A percentile compares a stretch with the other conserved stretches of the same genome.
These are phyloP conservation scores for Amphipyra tragopoginis DNA, from an alignment of 2,888 invertebrate genomes.

Conservation along the genomic window DNA sequence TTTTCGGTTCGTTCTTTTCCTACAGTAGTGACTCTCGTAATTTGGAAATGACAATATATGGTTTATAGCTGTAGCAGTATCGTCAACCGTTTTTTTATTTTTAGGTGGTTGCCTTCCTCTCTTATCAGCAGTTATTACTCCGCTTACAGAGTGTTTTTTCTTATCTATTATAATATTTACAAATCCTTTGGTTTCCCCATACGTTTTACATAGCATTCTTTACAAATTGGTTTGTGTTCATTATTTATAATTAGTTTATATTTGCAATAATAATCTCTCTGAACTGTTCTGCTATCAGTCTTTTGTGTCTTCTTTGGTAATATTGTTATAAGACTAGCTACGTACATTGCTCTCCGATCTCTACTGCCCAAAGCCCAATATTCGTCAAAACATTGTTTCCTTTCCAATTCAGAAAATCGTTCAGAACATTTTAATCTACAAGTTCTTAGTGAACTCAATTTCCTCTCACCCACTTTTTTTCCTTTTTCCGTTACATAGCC, in stretches of 20 bases:
- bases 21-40: too few relatives aligned
- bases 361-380: constrained; percentile 35
- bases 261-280: constrained; percentile 30
- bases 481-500: constrained; percentile 31
- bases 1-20: too few relatives aligned
- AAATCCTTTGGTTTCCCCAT: too few relatives aligned
- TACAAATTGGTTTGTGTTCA: too few relatives aligned
- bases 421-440: constrained; percentile 28
- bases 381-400: constrained; percentile 31
- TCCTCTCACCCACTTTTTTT: constrained; percentile 19
- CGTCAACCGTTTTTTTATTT: too few relatives aligned
- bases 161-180: too few relatives aligned
- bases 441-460: constrained; percentile 14
- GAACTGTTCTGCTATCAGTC: constrained; percentile 22
- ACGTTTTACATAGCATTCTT: too few relatives aligned
- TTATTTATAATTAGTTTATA: background rate
- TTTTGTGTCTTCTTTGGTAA: constrained; percentile 37
- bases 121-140: too few relatives aligned
- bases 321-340: constrained; percentile 29
- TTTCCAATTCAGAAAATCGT: constrained; percentile 28
- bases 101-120: too few relatives aligned
- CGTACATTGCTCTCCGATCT: constrained; percentile 27
- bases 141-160: too few relatives aligned
- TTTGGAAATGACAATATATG: too few relatives aligned
- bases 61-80: too few relatives aligned